Evolutionary conservation across 1,140 invertebrate species (phyloP).

Genomic region (Cydia strobilella): DNA sequence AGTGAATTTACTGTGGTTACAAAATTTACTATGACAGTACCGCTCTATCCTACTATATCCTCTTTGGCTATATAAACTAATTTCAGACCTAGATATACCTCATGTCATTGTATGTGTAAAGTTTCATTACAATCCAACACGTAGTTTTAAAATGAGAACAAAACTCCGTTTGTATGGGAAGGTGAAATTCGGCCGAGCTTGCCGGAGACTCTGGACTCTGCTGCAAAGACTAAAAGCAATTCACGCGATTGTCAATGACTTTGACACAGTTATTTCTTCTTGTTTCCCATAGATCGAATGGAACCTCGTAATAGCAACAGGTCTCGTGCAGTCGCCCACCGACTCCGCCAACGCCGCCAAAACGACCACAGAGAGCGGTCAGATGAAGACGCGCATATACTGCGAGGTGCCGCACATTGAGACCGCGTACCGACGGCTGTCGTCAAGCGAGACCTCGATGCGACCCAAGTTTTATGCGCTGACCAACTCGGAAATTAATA

Average conservation of each 20-base stretch:
- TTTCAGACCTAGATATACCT: no score
- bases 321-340: conserved; percentile 57
- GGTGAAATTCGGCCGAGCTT: no score
- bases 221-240: no score
- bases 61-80: no score
- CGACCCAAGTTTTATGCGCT: conserved; percentile 93
- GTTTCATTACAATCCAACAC: no score
- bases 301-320: conserved; percentile 88
- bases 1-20: no score
- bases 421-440: conserved; percentile 86
- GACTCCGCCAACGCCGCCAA: conserved; percentile 55
- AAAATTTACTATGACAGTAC: no score
- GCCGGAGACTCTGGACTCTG: no score
- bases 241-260: not conserved
- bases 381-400: conserved; percentile 81
- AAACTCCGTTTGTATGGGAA: no score
- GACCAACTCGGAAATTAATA: conserved; percentile 87
- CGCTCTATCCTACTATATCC: no score
- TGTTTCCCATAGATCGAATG: conserved; percentile 85
- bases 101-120: no score
- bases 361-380: conserved; percentile 58
- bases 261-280: conserved; percentile 12
- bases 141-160: no score
- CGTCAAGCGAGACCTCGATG: conserved; percentile 88
- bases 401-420: conserved; percentile 90